phyloP scores from a whole-genome alignment of 2,797 vertebrate genomes.

The Falco naumanni region DNA sequence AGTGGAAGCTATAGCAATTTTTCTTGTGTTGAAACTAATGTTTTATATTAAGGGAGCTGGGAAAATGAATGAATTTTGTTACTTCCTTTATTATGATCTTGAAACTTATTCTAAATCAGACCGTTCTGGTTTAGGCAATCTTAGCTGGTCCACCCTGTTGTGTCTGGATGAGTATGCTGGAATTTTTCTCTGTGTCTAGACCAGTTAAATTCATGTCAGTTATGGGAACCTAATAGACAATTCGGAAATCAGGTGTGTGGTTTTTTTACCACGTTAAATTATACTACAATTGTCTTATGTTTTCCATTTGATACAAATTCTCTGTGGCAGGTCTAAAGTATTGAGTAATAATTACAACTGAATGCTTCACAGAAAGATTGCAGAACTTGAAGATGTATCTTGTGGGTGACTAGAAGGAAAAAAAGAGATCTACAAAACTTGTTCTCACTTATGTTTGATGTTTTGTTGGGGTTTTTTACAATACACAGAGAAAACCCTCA shows the following conservation, averaged over 20 bases:
- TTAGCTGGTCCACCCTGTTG: neutral
- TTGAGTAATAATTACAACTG: neutral
- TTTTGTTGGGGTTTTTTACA: no score
- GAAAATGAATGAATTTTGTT: neutral
- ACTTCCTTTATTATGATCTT: neutral
- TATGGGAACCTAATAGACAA: neutral
- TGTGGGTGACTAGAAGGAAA: neutral
- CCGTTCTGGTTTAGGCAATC: neutral
- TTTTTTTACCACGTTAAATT: neutral
- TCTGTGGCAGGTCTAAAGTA: neutral
- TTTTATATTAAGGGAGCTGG: neutral
- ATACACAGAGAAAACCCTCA: neutral
- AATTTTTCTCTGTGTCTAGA: neutral
- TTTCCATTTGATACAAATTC: neutral
- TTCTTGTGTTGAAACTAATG: neutral
- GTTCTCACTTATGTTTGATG: neutral
- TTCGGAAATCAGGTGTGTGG: neutral
- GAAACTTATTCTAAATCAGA: neutral
- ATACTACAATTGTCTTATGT: neutral
- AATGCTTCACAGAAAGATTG: neutral
- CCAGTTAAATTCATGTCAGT: neutral
- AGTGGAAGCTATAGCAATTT: neutral
- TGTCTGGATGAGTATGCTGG: neutral
- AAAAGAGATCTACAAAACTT: neutral
- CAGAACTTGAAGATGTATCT: neutral